Conservation (phyloP, 2,113 vertebrate species). For the Lasiurus cinereus region DNA sequence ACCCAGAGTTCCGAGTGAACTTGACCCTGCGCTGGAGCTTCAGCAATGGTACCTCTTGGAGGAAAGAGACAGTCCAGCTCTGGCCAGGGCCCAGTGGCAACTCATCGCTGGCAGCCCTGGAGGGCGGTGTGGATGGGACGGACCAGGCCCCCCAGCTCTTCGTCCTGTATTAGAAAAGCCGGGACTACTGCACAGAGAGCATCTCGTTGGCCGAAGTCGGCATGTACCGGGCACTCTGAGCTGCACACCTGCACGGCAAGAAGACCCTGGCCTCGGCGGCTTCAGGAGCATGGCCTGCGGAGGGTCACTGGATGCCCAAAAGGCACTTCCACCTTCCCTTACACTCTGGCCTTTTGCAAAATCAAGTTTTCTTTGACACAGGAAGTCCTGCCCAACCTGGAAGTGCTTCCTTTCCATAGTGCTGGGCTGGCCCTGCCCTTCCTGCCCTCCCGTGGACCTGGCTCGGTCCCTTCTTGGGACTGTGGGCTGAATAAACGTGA, state of each 20-base stretch:
- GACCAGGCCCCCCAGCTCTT: slow-evolving; percentile 89
- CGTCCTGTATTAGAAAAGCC: slow-evolving; percentile 92
- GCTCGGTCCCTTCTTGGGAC: background rate
- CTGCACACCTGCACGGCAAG: fast-evolving
- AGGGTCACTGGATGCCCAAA: background rate
- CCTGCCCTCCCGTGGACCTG: background rate
- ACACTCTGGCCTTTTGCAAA: background rate
- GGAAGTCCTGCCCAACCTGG: background rate
- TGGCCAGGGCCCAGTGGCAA: slow-evolving; percentile 93
- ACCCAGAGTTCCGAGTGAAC: slow-evolving; percentile 88
- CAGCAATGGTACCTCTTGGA: slow-evolving; percentile 89
- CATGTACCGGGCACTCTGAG: slow-evolving; percentile 87
- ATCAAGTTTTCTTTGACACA: background rate
- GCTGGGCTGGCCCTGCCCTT: background rate
- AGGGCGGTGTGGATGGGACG: slow-evolving; percentile 69
- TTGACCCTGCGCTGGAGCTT: slow-evolving; percentile 94
- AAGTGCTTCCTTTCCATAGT: background rate
- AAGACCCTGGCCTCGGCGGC: background rate
- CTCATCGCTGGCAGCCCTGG: slow-evolving; percentile 90
- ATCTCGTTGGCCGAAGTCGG: slow-evolving; percentile 92
- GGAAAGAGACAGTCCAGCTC: slow-evolving; percentile 87
- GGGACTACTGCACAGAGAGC: slow-evolving; percentile 85
- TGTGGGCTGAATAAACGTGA: background rate
- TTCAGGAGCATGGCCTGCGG: no score
- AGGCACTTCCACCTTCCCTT: background rate